Conservation (phyloP, 2,797 vertebrate genomes). For the Urophycis tenuis region DNA sequence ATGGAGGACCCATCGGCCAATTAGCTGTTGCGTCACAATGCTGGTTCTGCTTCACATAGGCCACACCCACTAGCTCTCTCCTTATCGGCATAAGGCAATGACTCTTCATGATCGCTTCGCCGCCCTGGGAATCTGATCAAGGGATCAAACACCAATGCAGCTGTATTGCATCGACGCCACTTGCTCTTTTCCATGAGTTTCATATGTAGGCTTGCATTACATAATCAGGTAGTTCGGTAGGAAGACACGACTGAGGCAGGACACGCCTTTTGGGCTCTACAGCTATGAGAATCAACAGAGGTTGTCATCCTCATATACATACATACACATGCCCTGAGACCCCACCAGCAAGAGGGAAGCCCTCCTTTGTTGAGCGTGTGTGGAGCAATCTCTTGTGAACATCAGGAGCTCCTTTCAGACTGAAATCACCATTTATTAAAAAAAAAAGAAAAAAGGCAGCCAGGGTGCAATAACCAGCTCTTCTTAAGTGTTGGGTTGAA, state of each 20-base stretch:
- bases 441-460: too few species aligned
- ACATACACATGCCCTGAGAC: background rate
- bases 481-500: too few species aligned
- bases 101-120: background rate
- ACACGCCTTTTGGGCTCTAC: background rate
- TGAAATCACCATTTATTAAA: background rate
- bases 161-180: background rate
- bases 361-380: too few species aligned
- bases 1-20: background rate
- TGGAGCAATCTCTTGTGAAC: background rate
- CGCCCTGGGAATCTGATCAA: background rate
- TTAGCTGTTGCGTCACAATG: background rate
- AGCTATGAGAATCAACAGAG: background rate
- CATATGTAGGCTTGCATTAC: background rate
- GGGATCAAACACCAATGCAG: background rate
- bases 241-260: background rate
- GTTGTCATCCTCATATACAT: background rate
- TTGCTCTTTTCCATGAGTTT: background rate
- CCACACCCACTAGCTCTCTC: background rate
- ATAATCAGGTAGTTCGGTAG: background rate
- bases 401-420: background rate
- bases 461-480: too few species aligned
- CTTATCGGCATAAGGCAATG: background rate
- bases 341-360: background rate
- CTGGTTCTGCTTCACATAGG: background rate